These are phyloP conservation scores for Venturia canescens DNA, from an alignment of 1,140 invertebrate species.

Conservation along the genomic window DNA sequence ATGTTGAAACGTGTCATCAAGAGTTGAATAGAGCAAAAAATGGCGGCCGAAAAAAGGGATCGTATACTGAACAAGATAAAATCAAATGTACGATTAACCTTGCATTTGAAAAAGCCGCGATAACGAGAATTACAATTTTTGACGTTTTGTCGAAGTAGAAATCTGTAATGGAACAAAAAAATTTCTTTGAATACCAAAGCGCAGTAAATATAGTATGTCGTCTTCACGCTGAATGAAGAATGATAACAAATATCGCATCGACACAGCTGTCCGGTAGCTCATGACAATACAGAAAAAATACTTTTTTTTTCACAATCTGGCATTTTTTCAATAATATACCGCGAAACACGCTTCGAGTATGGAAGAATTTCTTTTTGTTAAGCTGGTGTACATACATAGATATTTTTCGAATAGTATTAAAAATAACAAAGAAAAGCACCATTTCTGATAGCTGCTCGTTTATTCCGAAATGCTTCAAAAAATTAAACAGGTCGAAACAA, in stretches of 20 bases:
- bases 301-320: slow-evolving; percentile 1
- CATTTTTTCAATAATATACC: slow-evolving; percentile 9
- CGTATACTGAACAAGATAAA: neutral
- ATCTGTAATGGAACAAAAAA: slow-evolving; percentile 19
- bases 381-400: no score
- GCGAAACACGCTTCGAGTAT: neutral
- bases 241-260: slow-evolving; percentile 14
- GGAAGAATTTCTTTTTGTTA: slow-evolving; percentile 7
- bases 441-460: no score
- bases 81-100: neutral
- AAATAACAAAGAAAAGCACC: no score
- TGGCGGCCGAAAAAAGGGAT: neutral
- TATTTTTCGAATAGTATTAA: no score
- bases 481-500: no score
- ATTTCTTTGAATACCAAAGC: slow-evolving; percentile 51
- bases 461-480: no score
- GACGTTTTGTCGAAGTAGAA: slow-evolving; percentile 4
- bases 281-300: slow-evolving; percentile 17
- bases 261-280: neutral
- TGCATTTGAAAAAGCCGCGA: no score
- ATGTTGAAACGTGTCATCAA: neutral
- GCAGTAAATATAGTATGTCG: slow-evolving; percentile 51
- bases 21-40: neutral
- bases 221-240: slow-evolving; percentile 47
- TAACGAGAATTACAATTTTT: neutral